Percentiles rank a stretch among this genome's conserved stretches.
Evolutionary conservation across 2,888 invertebrate genomes (phyloP).

Genomic region (Lasioglossum zephyrum): DNA sequence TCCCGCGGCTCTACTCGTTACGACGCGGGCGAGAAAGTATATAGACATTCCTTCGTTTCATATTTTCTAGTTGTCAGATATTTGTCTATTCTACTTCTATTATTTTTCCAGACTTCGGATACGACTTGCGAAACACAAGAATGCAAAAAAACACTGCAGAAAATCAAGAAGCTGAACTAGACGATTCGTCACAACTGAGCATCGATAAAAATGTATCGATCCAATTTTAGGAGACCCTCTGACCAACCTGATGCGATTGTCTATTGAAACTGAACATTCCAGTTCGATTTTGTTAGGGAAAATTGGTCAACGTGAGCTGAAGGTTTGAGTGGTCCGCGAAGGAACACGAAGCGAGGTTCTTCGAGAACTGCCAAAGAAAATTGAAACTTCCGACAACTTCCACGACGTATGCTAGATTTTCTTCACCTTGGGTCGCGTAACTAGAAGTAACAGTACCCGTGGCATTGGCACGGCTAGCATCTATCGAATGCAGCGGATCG

Average conservation of each 20-base stretch:
- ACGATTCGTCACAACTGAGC: background rate
- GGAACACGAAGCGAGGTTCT: background rate
- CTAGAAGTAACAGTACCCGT: conserved; percentile 62
- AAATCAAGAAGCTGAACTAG: background rate
- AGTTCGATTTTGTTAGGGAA: background rate
- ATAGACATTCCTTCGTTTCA: background rate
- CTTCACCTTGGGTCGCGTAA: conserved; percentile 51
- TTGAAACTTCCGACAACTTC: conserved; percentile 8
- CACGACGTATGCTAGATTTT: conserved; percentile 30
- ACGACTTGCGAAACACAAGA: background rate
- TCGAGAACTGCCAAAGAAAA: background rate
- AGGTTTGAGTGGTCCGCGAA: too few relatives aligned
- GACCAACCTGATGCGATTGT: background rate
- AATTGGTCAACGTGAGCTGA: background rate
- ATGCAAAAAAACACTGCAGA: background rate
- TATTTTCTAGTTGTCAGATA: background rate
- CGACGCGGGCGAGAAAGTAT: conserved; percentile 39
- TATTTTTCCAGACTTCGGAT: background rate
- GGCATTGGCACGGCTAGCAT: conserved; percentile 52
- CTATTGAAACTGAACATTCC: background rate
- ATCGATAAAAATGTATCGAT: too few relatives aligned
- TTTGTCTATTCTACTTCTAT: background rate
- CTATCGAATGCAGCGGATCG: conserved; percentile 37
- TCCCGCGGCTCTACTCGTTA: conserved; percentile 12
- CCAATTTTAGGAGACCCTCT: background rate